Base-by-base conservation (phyloP, 2,113 vertebrate genomes). In the Ctenomys sociabilis region DNA sequence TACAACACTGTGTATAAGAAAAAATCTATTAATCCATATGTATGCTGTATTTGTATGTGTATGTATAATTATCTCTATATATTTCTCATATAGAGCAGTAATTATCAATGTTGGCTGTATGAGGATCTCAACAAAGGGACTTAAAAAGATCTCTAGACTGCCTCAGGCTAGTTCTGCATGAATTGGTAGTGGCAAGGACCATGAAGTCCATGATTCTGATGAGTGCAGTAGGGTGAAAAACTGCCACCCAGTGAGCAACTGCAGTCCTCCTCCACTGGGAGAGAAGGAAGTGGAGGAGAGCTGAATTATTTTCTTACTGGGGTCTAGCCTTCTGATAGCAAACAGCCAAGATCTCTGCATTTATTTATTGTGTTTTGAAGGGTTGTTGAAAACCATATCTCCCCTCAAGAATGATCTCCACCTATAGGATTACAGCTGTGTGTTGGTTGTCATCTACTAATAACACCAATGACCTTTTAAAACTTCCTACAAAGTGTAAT, bases 381-480 rank as follows among this genome's bases (percentile, higher is more conserved):
- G 32, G 22, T 40, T 90, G 0, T 37, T 59, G 17, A 17, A 35
- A 95, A 72, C 3, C 3, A 0, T 80, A 14, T 66, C 61, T 92
- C 2, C 11, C 19, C 19, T 83, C n/a, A 17, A 83, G 52, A 35
- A 92, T 91, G 57, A 35, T 63, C 28, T 86, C 85, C 43, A 77
- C 19, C 57, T 81, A 77, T 14, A 91, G 68, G 88, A 37, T 95
- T 82, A 70, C 35, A 91, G 37, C 3, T 49, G 0, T 54, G 75
- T 28, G 77, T 32, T 91, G 72, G 81, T 5, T 96, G 90, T 77
- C 78, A 45, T 35, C 7, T 95, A 45, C 30, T 85, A 72, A 83
- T 35, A 83, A 59, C 0, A 81, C 14, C 16, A 66, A 35, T 22
- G 59, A 19, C 1, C 80, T 92, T 85, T 43, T n/a, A 73, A 57